Percentiles rank a stretch among this genome's conserved stretches.
phyloP scores from a whole-genome alignment of 1,140 invertebrate genomes.

The Artemia franciscana region DNA sequence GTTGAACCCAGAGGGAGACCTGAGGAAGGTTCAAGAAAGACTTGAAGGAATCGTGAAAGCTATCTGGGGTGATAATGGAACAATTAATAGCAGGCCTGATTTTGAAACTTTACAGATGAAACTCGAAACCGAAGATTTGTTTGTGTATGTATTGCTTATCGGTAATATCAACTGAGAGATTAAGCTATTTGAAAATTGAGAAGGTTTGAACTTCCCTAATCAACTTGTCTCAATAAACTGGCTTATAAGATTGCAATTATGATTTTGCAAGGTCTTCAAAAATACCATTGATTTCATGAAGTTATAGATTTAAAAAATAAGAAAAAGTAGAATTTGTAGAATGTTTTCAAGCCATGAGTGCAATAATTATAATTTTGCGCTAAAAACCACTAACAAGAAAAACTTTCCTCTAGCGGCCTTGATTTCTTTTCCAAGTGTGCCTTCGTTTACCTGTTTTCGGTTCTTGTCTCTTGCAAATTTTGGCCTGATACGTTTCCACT shows the following conservation, averaged over 20 bases:
- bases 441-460: no score
- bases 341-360: no score
- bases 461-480: no score
- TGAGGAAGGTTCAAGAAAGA: conserved; percentile 37
- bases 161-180: conserved; percentile 1
- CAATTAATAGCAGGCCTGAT: conserved; percentile 28
- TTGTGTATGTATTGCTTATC: conserved; percentile 30
- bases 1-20: conserved; percentile 39
- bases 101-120: conserved; percentile 30
- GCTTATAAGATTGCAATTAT: background rate
- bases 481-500: no score
- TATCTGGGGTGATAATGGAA: conserved; percentile 35
- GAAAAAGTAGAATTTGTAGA: no score
- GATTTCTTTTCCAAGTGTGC: no score
- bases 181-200: background rate
- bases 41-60: conserved; percentile 34
- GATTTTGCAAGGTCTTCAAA: background rate
- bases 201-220: background rate
- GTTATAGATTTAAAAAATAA: no score
- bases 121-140: conserved; percentile 32
- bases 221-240: background rate
- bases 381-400: no score
- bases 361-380: no score
- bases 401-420: no score
- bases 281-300: background rate